These are phyloP conservation scores for Drosophila silvestris DNA, from an alignment of 2,888 invertebrate genomes.

Conservation along the genomic window DNA sequence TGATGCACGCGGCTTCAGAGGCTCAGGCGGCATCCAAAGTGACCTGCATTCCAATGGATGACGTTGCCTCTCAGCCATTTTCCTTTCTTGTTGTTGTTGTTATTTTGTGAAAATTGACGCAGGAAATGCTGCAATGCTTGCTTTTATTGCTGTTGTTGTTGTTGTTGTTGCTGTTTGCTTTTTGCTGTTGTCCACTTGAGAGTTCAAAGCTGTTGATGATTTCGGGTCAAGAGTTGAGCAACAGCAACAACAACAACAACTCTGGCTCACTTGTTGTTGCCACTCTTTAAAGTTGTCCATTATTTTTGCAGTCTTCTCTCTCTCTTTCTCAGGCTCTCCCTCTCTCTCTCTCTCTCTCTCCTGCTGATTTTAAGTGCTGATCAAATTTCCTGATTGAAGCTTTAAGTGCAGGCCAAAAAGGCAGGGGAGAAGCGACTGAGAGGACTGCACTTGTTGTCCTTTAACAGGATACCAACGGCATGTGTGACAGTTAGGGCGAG, in stretches of 20 bases:
- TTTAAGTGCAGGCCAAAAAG: slow-evolving; percentile 59
- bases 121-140: slow-evolving; percentile 69
- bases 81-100: slow-evolving; percentile 12
- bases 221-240: slow-evolving; percentile 72
- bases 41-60: slow-evolving; percentile 57
- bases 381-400: slow-evolving; percentile 77
- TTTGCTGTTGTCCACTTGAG: slow-evolving; percentile 16
- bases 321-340: not conserved
- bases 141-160: slow-evolving; percentile 17
- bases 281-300: slow-evolving; percentile 35
- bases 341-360: not conserved
- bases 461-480: slow-evolving; percentile 61
- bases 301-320: not conserved
- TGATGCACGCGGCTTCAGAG: slow-evolving; percentile 28
- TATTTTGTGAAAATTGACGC: slow-evolving; percentile 72
- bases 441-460: slow-evolving; percentile 50
- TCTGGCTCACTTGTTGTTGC: slow-evolving; percentile 65
- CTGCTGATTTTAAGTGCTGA: slow-evolving; percentile 64
- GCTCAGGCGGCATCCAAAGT: slow-evolving; percentile 37
- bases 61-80: slow-evolving; percentile 30
- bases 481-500: not conserved
- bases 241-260: slow-evolving; percentile 29
- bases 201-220: slow-evolving; percentile 66
- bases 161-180: slow-evolving; percentile 17
- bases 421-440: not conserved